A percentile compares a stretch with the other conserved stretches of the same genome.
phyloP scores from a whole-genome alignment of 2,113 vertebrate species.

The Delphinapterus leucas region DNA sequence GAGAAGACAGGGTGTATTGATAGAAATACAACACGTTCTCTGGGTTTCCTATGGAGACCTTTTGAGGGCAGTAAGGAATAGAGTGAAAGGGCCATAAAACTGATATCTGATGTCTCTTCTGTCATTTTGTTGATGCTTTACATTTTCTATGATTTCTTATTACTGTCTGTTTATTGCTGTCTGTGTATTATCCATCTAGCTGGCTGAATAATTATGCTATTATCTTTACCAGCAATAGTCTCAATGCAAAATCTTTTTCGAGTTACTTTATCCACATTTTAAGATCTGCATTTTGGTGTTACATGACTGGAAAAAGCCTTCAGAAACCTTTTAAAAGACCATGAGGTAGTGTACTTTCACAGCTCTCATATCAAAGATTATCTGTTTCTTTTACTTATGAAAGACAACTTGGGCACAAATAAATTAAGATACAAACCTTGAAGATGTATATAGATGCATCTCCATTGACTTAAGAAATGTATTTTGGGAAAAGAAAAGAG shows the following conservation, averaged over 20 bases:
- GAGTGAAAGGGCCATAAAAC: not conserved
- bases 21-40: not conserved
- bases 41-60: not conserved
- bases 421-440: not conserved
- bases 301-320: not conserved
- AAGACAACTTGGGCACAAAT: not conserved
- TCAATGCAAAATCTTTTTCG: not conserved
- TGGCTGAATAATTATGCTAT: not conserved
- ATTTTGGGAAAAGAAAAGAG: not conserved
- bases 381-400: not conserved
- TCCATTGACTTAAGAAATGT: not conserved
- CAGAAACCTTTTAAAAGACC: not conserved
- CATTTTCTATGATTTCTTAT: not conserved
- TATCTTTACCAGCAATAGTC: not conserved
- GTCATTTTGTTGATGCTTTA: not conserved
- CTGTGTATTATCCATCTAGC: not conserved
- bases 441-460: not conserved
- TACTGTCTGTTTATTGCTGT: not conserved
- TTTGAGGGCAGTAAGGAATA: not conserved
- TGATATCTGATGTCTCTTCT: not conserved
- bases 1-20: fast-evolving
- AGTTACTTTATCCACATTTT: not conserved
- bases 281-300: not conserved
- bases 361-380: not conserved
- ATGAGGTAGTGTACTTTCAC: not conserved